These are phyloP conservation scores for Cephus runcator DNA, from an alignment of 2,888 invertebrate genomes.

Conservation along the genomic window DNA sequence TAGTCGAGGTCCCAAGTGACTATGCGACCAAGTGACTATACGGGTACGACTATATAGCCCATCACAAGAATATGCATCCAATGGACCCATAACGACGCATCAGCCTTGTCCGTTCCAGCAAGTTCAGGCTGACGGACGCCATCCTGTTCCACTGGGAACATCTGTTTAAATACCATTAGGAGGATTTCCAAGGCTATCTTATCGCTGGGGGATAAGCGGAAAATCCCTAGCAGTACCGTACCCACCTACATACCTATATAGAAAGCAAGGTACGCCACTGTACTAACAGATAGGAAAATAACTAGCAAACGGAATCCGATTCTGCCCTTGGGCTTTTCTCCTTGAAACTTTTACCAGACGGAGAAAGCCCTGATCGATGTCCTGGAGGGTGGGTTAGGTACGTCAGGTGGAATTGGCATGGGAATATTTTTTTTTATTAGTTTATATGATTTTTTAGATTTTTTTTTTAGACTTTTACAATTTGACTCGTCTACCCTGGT, in stretches of 20 bases:
- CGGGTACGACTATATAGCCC: neutral
- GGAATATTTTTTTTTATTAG: conserved; percentile 4
- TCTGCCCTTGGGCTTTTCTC: neutral
- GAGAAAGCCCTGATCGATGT: neutral
- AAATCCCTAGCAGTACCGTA: neutral
- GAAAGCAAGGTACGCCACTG: neutral
- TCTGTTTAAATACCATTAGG: conserved; percentile 33
- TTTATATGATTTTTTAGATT: neutral
- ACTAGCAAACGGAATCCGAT: neutral
- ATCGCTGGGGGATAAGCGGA: conserved; percentile 20
- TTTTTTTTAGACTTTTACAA: neutral
- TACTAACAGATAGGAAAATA: neutral
- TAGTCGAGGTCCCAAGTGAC: conserved; percentile 38
- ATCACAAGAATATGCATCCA: neutral
- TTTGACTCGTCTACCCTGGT: neutral
- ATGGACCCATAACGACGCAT: neutral
- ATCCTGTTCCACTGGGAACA: conserved; percentile 12
- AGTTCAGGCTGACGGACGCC: neutral
- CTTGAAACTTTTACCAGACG: neutral
- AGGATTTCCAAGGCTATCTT: conserved; percentile 25
- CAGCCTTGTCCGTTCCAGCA: neutral
- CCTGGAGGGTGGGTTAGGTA: neutral
- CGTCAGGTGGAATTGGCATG: conserved; percentile 1
- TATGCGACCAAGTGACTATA: conserved; percentile 28
- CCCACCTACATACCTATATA: neutral